Conservation (phyloP, 2,888 invertebrate genomes). For the Baronia brevicornis region DNA sequence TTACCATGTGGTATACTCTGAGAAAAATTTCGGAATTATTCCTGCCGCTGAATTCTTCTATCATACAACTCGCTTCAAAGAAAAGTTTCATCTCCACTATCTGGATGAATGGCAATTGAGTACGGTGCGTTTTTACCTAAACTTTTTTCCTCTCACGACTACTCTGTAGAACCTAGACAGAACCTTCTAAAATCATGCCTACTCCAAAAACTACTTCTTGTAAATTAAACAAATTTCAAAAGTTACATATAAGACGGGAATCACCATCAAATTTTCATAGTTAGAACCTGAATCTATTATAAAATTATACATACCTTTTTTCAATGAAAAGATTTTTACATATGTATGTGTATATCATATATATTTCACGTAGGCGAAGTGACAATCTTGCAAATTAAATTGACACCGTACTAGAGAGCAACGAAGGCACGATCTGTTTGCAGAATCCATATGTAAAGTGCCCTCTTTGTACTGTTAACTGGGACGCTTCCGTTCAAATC, state of each 20-base stretch:
- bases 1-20: too few relatives aligned
- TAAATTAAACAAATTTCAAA: too few relatives aligned
- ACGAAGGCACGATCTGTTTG: slow-evolving; percentile 49
- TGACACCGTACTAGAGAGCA: slow-evolving; percentile 47
- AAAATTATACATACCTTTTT: background rate
- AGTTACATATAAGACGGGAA: background rate
- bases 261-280: slow-evolving; percentile 7
- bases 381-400: slow-evolving; percentile 53
- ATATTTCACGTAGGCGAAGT: slow-evolving; percentile 13
- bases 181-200: too few relatives aligned
- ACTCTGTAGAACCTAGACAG: too few relatives aligned
- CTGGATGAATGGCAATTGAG: too few relatives aligned
- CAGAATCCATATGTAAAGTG: slow-evolving; percentile 53
- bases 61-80: too few relatives aligned
- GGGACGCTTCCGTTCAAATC: slow-evolving; percentile 37
- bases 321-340: slow-evolving; percentile 1
- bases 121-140: too few relatives aligned
- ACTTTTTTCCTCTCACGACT: too few relatives aligned
- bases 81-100: too few relatives aligned
- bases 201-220: too few relatives aligned
- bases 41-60: too few relatives aligned
- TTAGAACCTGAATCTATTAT: slow-evolving; percentile 8
- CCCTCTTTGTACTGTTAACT: slow-evolving; percentile 55
- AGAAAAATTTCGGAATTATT: too few relatives aligned
- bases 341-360: slow-evolving; percentile 3